A percentile compares a stretch with the other conserved stretches of the same genome.
phyloP scores from a whole-genome alignment of 2,888 invertebrate genomes.

The Leucozona laternaria region DNA sequence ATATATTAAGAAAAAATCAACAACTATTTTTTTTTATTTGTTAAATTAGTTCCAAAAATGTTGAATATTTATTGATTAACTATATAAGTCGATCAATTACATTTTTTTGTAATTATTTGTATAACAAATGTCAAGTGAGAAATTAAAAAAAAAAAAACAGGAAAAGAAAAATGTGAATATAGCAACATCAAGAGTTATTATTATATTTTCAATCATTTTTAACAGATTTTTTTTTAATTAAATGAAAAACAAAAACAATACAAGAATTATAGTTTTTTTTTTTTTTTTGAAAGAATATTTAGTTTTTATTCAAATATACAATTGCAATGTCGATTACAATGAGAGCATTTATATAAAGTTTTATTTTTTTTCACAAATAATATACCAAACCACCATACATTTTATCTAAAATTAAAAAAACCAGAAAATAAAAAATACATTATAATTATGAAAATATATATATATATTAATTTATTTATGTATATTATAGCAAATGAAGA shows the following conservation, averaged over 20 bases:
- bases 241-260: conserved; percentile 58
- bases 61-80: conserved; percentile 58
- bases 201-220: conserved; percentile 50
- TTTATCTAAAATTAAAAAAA: conserved; percentile 75
- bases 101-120: conserved; percentile 36
- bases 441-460: conserved; percentile 60
- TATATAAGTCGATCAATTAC: conserved; percentile 60
- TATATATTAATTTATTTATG: conserved; percentile 50
- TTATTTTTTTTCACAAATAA: conserved; percentile 70
- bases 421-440: conserved; percentile 67
- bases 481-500: conserved; percentile 55
- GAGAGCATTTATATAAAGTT: conserved; percentile 62
- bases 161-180: conserved; percentile 51
- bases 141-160: conserved; percentile 23
- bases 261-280: conserved; percentile 44
- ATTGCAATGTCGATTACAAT: conserved; percentile 65
- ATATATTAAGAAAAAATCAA: conserved; percentile 56
- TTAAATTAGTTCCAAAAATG: conserved; percentile 52
- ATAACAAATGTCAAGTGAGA: conserved; percentile 56
- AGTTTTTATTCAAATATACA: conserved; percentile 56
- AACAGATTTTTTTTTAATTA: conserved; percentile 35
- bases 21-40: conserved; percentile 46
- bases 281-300: conserved; percentile 1
- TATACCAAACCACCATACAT: conserved; percentile 75
- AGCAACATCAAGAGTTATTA: conserved; percentile 46